Conservation (phyloP, 2,113 vertebrate species). For the Conger conger region DNA sequence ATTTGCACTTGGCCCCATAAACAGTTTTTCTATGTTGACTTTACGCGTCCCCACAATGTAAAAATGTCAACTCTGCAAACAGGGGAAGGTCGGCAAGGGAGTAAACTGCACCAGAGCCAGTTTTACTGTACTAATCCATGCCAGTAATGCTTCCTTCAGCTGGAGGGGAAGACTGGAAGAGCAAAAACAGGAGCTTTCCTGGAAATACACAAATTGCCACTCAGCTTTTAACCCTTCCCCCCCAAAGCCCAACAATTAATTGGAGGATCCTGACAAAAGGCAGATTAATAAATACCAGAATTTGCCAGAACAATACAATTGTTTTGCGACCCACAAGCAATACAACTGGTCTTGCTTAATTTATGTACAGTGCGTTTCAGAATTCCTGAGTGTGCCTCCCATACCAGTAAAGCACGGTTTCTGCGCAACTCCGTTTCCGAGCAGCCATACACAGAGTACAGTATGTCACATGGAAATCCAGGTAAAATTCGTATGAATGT, state of each 20-base stretch:
- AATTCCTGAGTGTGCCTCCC: background rate
- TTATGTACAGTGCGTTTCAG: background rate
- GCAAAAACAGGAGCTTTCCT: background rate
- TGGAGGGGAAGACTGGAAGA: background rate
- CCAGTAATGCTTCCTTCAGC: conserved; percentile 8
- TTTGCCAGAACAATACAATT: background rate
- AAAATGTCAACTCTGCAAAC: conserved; percentile 13
- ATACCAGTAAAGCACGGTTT: background rate
- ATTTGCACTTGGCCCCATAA: background rate
- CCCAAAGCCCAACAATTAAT: background rate
- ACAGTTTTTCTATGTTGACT: background rate
- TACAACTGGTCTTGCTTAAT: background rate
- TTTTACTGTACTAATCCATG: background rate
- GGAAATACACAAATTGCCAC: background rate
- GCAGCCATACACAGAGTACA: background rate
- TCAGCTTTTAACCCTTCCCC: background rate
- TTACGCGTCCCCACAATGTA: background rate
- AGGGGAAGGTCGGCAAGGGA: background rate
- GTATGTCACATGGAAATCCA: conserved; percentile 2
- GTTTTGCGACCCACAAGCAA: background rate
- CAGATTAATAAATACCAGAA: background rate
- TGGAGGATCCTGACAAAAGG: conserved; percentile 5
- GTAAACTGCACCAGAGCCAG: background rate
- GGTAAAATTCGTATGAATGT: background rate
- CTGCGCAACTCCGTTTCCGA: background rate